Percentiles rank a stretch among this genome's conserved stretches.
Conservation (phyloP, 2,888 invertebrate species). For the Physocephala rufipes region DNA sequence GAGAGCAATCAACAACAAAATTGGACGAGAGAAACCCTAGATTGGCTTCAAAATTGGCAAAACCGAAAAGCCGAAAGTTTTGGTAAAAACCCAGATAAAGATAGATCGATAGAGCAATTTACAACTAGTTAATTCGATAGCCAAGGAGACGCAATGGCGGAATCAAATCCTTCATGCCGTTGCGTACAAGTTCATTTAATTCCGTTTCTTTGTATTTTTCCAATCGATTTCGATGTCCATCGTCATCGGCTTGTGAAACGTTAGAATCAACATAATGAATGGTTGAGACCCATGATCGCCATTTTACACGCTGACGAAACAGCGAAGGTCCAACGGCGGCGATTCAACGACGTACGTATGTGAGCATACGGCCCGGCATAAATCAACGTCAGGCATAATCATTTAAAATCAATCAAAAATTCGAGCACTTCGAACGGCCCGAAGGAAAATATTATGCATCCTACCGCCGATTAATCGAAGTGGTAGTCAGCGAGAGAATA, state of each 20-base stretch:
- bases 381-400: conserved; percentile 65
- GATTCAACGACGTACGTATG: conserved; percentile 51
- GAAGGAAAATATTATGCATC: conserved; percentile 6
- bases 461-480: not conserved
- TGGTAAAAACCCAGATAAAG: conserved; percentile 4
- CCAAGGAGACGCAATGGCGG: conserved; percentile 19
- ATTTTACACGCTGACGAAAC: conserved; percentile 52
- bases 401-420: conserved; percentile 66
- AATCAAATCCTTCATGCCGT: conserved; percentile 34
- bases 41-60: too few species aligned
- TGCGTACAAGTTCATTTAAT: conserved; percentile 52
- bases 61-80: too few species aligned
- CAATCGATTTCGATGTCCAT: conserved; percentile 33
- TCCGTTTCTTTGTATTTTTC: conserved; percentile 12
- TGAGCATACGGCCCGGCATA: conserved; percentile 55
- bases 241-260: conserved; percentile 35
- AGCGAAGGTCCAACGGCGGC: too few species aligned
- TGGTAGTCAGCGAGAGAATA: not conserved
- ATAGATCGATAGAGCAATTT: not conserved
- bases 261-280: conserved; percentile 13
- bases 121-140: not conserved
- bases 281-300: conserved; percentile 45
- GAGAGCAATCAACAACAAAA: not conserved
- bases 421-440: conserved; percentile 50
- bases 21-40: too few species aligned